phyloP scores from a whole-genome alignment of 64 coral and sea anemone genomes.

The Porites lutea region DNA sequence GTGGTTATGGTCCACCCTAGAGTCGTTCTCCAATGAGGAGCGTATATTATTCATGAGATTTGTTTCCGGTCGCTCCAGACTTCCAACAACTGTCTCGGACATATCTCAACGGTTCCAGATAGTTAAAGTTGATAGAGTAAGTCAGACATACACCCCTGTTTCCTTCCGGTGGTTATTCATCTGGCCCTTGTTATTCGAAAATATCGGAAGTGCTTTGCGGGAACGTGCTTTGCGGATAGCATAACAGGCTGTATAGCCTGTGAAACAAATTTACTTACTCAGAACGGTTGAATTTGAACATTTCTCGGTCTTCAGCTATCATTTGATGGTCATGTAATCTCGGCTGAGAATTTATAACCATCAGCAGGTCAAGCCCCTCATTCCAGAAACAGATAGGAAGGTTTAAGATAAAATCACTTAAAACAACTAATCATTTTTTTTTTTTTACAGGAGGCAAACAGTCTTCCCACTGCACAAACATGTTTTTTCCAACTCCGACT shows the following conservation, averaged over 20 bases:
- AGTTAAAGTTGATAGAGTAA: conserved; percentile 90
- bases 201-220: too few relatives aligned
- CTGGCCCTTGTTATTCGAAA: too few relatives aligned
- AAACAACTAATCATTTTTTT: background rate
- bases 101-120: conserved; percentile 89
- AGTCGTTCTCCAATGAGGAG: conserved; percentile 90
- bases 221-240: too few relatives aligned
- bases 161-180: too few relatives aligned
- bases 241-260: too few relatives aligned
- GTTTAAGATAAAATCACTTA: background rate
- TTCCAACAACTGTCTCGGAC: conserved; percentile 81
- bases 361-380: too few relatives aligned
- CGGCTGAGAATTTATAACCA: too few relatives aligned
- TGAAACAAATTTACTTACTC: too few relatives aligned
- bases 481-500: conserved; percentile 93
- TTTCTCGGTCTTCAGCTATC: too few relatives aligned
- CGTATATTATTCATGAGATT: conserved; percentile 93
- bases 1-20: conserved; percentile 85
- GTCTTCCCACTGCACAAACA: conserved; percentile 87
- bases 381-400: too few relatives aligned
- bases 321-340: too few relatives aligned
- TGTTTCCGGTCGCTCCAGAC: conserved; percentile 86
- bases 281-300: too few relatives aligned
- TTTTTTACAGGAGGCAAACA: conserved; percentile 66
- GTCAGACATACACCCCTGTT: background rate